These are phyloP conservation scores for Oenanthe melanoleuca DNA, from an alignment of 2,113 vertebrate genomes.

Conservation along the genomic window DNA sequence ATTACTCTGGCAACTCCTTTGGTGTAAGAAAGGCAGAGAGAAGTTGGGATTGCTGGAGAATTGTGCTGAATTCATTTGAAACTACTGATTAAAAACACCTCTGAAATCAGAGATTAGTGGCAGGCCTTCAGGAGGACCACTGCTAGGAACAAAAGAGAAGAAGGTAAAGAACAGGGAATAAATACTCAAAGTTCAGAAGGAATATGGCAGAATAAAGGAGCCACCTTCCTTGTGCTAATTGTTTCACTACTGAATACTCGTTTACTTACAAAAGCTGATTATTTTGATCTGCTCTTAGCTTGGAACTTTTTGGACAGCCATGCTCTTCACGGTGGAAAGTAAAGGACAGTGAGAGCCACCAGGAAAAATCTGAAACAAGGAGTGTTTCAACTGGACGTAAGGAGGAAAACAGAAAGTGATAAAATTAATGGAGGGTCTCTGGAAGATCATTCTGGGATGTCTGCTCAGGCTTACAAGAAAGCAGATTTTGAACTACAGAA, in stretches of 20 bases:
- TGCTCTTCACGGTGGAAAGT: not conserved
- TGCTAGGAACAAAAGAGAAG: not conserved
- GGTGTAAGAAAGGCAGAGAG: not conserved
- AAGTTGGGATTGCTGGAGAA: not conserved
- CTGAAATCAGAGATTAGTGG: not conserved
- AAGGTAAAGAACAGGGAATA: not conserved
- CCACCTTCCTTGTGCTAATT: not conserved
- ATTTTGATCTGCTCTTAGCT: not conserved
- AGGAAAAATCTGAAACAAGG: not conserved
- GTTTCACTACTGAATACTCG: not conserved
- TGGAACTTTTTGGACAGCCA: not conserved
- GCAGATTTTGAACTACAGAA: not conserved
- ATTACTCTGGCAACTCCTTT: not conserved
- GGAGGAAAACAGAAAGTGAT: not conserved
- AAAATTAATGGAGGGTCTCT: not conserved
- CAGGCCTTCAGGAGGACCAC: not conserved
- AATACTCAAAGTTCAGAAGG: not conserved
- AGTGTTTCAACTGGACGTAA: not conserved
- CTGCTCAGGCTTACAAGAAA: not conserved
- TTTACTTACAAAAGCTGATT: not conserved
- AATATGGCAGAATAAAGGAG: not conserved
- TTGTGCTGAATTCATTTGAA: not conserved
- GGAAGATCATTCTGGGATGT: not conserved
- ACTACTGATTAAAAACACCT: not conserved
- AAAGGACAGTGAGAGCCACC: not conserved